These are phyloP conservation scores for Ciconia nigra DNA, from an alignment of 2,797 vertebrate species.

Conservation along the genomic window DNA sequence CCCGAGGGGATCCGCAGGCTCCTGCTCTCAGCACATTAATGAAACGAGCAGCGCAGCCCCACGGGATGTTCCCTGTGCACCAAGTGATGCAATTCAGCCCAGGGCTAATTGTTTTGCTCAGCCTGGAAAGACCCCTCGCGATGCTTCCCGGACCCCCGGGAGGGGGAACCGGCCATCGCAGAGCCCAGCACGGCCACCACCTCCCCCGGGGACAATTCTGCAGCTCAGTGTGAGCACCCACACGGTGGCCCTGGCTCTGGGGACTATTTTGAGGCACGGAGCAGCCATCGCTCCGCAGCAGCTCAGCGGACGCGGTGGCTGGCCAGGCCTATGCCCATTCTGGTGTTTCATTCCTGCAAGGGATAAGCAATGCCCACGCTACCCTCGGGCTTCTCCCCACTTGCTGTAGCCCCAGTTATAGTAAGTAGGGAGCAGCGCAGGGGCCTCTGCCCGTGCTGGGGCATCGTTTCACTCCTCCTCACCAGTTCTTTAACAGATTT, in stretches of 20 bases:
- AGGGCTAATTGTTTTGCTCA: constrained; percentile 34
- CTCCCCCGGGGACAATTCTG: fast-evolving
- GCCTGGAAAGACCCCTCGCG: neutral
- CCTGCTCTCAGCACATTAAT: neutral
- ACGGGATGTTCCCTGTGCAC: constrained; percentile 6
- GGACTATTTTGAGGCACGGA: fast-evolving
- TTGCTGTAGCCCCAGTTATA: neutral
- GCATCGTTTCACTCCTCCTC: neutral
- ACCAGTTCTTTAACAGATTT: fast-evolving
- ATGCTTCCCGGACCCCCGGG: fast-evolving
- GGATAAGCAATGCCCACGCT: neutral
- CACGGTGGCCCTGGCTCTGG: fast-evolving
- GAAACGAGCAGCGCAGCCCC: constrained; percentile 6
- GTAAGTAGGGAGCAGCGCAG: neutral
- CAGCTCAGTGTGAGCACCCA: neutral
- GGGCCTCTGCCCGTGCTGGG: neutral
- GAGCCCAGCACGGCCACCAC: neutral
- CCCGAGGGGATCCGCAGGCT: neutral
- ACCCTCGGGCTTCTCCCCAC: neutral
- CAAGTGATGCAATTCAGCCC: constrained; percentile 12
- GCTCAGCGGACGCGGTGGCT: fast-evolving
- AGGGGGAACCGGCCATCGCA: neutral
- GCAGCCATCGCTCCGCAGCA: neutral
- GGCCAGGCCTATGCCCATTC: fast-evolving
- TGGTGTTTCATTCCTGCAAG: neutral